Base-by-base conservation (phyloP, 2,797 vertebrate genomes). In the Oophaga sylvatica region DNA sequence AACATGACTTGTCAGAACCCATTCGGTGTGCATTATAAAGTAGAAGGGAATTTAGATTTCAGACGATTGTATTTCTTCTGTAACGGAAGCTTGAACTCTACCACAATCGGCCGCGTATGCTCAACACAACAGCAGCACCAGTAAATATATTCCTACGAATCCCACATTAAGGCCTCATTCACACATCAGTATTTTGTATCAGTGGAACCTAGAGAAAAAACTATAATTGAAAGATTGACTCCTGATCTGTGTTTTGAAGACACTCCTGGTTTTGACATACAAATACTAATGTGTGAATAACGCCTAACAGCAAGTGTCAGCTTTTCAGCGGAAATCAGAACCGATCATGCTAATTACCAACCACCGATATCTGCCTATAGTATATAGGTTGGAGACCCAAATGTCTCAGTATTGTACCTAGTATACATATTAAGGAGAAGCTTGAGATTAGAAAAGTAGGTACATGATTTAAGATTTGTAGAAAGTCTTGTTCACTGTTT, bases 21-120 rank as follows among this genome's bases (percentile, higher is more conserved):
- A 56, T 31, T 82, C 56, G 20, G n/a, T 20, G 59, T 59, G 60
- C 81, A 73, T 68, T 20, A 68, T 67, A 68, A 68, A 48, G 41
- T 48, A 29, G 22, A 29, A 77, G 71, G 73, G 73, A 80, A 80
- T 56, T 57, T n/a, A 19, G n/a, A 79, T 59, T 62, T 41, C 78
- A 80, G 29, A 7, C 31, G 1, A 4, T 35, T 3, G 35, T 35
- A n/a, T 71, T 71, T 31, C 17, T 35, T 16, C 10, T 3, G 29
- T 80, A 35, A 20, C 20, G 29, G 17, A 62, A 80, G 10, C 9
- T 41, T 45, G 8, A 11, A 20, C 9, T 73, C n/a, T 67, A 29
- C 11, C 20, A 75, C 41, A 48, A 6, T 41, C 8, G 8, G 70
- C 35, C 2, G 35, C 20, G 20, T 15, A 67, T 67, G 26, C 26